phyloP scores from a whole-genome alignment of 1,140 invertebrate genomes.

The Bombus affinis region DNA sequence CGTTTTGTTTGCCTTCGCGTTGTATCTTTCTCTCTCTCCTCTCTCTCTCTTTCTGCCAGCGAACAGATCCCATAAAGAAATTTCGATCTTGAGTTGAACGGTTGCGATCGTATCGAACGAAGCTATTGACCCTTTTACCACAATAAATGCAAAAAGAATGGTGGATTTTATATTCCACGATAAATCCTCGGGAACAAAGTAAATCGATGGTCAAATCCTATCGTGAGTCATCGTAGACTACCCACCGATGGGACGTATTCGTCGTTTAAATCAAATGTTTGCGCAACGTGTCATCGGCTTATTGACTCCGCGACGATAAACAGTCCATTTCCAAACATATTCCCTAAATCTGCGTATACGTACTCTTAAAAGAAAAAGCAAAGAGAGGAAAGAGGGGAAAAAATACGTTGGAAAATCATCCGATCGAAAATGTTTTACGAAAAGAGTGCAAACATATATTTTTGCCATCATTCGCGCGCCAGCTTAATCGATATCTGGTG shows the following conservation, averaged over 20 bases:
- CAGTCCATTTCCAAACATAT: neutral
- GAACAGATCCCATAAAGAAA: neutral
- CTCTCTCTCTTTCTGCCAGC: neutral
- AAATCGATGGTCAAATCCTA: neutral
- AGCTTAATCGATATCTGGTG: neutral
- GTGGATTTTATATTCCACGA: no score
- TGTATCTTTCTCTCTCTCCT: neutral
- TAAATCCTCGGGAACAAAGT: neutral
- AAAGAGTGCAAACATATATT: no score
- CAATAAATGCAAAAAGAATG: no score
- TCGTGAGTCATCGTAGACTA: neutral
- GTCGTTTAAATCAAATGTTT: slow-evolving; percentile 67
- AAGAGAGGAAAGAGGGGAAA: neutral
- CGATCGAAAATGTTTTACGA: no score
- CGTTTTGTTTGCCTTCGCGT: slow-evolving; percentile 39
- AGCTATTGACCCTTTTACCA: neutral
- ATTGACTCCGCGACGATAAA: slow-evolving; percentile 46
- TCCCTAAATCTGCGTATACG: neutral
- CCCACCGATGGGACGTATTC: slow-evolving; percentile 32
- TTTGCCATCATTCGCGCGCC: neutral
- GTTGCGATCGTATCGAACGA: neutral
- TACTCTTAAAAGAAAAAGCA: neutral
- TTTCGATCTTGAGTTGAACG: neutral
- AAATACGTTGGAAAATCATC: no score
- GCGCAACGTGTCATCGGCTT: slow-evolving; percentile 68